A percentile compares a stretch with the other conserved stretches of the same genome.
These are phyloP conservation scores for Simalia tracyae DNA, from an alignment of 2,797 vertebrate genomes.

Conservation along the genomic window DNA sequence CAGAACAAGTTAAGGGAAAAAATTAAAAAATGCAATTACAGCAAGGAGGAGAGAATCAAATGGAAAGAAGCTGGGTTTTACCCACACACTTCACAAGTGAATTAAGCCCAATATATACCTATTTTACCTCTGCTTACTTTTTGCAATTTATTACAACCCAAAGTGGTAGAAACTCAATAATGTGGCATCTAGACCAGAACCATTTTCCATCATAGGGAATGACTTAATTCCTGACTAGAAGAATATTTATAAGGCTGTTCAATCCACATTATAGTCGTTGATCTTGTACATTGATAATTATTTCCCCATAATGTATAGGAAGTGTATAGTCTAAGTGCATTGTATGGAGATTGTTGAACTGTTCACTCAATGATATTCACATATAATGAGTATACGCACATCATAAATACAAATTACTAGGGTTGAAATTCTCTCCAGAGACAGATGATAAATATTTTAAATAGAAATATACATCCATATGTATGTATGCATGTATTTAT, in stretches of 20 bases:
- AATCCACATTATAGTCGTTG: background rate
- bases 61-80: conserved; percentile 61
- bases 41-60: conserved; percentile 65
- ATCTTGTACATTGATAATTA: background rate
- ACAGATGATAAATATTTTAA: background rate
- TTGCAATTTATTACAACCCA: background rate
- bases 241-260: background rate
- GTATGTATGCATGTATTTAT: background rate
- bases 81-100: background rate
- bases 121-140: background rate
- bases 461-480: no score
- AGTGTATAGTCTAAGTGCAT: background rate
- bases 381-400: background rate
- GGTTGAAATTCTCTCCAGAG: background rate
- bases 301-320: background rate
- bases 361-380: background rate
- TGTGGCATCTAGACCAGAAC: background rate
- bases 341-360: background rate
- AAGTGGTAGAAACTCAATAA: background rate
- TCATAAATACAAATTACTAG: background rate
- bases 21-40: conserved; percentile 77
- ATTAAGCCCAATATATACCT: background rate
- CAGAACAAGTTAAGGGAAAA: conserved; percentile 70
- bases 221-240: background rate
- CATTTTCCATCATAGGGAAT: background rate